These are phyloP conservation scores for Astreopora myriophthalma DNA, from an alignment of 64 coral and sea anemone species.

Conservation along the genomic window DNA sequence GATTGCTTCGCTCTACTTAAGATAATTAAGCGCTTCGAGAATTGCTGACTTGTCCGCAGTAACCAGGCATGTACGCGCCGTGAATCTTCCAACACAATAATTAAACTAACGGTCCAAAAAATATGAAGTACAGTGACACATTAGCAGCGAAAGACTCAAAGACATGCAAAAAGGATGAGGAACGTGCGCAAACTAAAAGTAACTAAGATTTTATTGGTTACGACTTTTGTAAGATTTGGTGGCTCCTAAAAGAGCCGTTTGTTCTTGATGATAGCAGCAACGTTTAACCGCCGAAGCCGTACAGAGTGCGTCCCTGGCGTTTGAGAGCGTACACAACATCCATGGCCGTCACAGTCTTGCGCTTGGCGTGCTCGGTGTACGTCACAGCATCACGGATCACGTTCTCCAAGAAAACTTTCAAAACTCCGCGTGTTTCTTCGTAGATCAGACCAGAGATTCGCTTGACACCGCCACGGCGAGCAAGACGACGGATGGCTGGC, in stretches of 20 bases:
- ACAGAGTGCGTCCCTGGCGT: constrained; percentile 60
- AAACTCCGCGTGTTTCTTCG: constrained; percentile 75
- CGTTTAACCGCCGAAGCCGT: constrained; percentile 64
- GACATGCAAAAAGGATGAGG: neutral
- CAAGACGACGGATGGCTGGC: constrained; percentile 87
- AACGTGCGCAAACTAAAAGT: too few species aligned
- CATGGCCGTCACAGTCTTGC: constrained; percentile 70
- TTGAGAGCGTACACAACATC: constrained; percentile 69
- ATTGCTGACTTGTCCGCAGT: too few species aligned
- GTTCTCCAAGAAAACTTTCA: constrained; percentile 68
- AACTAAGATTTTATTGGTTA: neutral
- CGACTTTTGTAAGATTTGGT: neutral
- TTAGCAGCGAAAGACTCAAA: too few species aligned
- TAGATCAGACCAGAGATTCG: constrained; percentile 89
- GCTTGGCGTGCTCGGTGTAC: constrained; percentile 73
- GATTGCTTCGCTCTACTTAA: too few species aligned
- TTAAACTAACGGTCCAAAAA: too few species aligned
- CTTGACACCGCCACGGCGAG: constrained; percentile 88
- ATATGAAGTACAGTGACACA: too few species aligned
- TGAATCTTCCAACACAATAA: too few species aligned
- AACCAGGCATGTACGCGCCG: too few species aligned
- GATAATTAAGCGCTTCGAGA: too few species aligned
- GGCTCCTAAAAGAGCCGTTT: constrained; percentile 39
- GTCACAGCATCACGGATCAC: constrained; percentile 74
- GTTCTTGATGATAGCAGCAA: neutral